phyloP scores from a whole-genome alignment of 1,140 invertebrate species.

The Mylabris phalerata region DNA sequence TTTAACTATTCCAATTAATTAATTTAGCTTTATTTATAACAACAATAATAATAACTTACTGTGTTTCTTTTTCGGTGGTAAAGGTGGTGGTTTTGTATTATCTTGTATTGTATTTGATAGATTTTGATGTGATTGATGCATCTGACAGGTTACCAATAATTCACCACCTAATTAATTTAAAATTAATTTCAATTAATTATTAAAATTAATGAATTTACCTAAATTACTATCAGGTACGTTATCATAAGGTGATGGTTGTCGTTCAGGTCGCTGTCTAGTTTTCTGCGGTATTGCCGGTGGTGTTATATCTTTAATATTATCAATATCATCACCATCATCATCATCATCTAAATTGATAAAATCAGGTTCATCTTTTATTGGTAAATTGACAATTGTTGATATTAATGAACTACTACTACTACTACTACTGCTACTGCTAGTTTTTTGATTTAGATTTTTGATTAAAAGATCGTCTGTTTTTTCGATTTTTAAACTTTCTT shows the following conservation, averaged over 20 bases:
- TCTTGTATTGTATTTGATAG: conserved; percentile 44
- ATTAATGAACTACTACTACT: conserved; percentile 30
- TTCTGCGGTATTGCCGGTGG: conserved; percentile 65
- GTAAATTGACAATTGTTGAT: conserved; percentile 8
- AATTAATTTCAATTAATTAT: neutral
- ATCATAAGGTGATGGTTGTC: conserved; percentile 68
- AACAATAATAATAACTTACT: conserved; percentile 61
- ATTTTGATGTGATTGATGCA: conserved; percentile 42
- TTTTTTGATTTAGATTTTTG: conserved; percentile 22
- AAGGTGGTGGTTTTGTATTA: conserved; percentile 69
- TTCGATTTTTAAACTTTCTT: too few species aligned
- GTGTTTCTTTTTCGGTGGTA: conserved; percentile 86
- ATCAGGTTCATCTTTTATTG: neutral
- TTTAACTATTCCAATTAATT: neutral
- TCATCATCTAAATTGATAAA: conserved; percentile 5
- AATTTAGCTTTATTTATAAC: neutral
- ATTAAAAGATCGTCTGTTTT: neutral
- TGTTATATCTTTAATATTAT: conserved; percentile 34
- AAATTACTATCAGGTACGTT: conserved; percentile 54
- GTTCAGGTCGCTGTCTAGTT: conserved; percentile 49
- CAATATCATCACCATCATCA: neutral
- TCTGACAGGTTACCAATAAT: conserved; percentile 49
- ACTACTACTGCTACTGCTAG: conserved; percentile 20
- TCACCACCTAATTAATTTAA: conserved; percentile 37
- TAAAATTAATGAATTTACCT: conserved; percentile 13